Conservation (phyloP, 1,140 invertebrate species). For the Daktulosphaira vitifoliae region DNA sequence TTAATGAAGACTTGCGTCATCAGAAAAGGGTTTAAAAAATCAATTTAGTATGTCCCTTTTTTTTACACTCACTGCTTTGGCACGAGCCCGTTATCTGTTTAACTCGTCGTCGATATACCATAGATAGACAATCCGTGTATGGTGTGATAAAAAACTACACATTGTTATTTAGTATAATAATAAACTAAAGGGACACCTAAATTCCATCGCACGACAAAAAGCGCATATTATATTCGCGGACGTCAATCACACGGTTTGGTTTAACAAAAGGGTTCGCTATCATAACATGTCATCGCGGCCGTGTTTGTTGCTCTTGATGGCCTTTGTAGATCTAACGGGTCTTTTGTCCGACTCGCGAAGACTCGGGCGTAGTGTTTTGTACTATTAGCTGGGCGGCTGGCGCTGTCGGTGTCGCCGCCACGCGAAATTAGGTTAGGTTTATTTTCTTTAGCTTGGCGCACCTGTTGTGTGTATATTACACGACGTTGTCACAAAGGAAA, state of each 20-base stretch:
- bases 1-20: constrained; percentile 20
- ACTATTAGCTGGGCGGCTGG: too few relatives aligned
- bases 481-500: neutral
- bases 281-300: constrained; percentile 26
- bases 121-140: neutral
- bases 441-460: constrained; percentile 15
- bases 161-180: too few relatives aligned
- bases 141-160: neutral
- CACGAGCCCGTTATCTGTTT: constrained; percentile 5
- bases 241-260: constrained; percentile 17
- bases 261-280: constrained; percentile 31
- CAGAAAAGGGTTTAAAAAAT: constrained; percentile 16
- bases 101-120: too few relatives aligned
- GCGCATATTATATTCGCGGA: neutral
- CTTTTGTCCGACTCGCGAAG: neutral
- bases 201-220: neutral
- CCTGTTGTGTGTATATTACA: constrained; percentile 3
- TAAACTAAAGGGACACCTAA: constrained; percentile 1
- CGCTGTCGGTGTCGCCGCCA: neutral
- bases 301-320: constrained; percentile 24
- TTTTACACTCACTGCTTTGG: neutral
- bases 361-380: neutral
- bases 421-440: constrained; percentile 31
- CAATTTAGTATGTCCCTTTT: constrained; percentile 1
- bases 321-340: neutral